Evolutionary conservation across 2,888 invertebrate species (phyloP), one percentile per base, ranked within the genome.

Genomic region (Sminthurinus aureus): DNA sequence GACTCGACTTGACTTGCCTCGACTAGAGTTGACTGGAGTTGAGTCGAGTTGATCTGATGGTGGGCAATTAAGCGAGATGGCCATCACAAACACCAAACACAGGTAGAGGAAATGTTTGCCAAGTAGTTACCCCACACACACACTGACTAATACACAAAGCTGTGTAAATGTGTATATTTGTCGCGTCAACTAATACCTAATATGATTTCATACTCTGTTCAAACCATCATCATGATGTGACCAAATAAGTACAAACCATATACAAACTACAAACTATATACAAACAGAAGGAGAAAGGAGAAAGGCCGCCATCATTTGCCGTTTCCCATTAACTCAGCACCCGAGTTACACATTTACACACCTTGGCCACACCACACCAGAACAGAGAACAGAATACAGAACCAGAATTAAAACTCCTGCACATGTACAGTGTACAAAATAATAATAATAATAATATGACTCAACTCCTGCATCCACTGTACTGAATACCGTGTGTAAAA

Each of bases 241-340:
- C 83, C 86, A 83, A 85, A 83, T 82, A 84, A 69, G 74, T 26
- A 38, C 38, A 38, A 38, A 6, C n/a, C n/a, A n/a, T n/a, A n/a
- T n/a, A n/a, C n/a, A n/a, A n/a, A n/a, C n/a, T n/a, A n/a, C n/a
- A n/a, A n/a, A n/a, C n/a, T n/a, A n/a, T n/a, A n/a, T 38, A 38
- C 38, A 38, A 38, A 38, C 38, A 38, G 38, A 73, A 22, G n/a
- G 67, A 71, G 71, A 69, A 20, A 3, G 69, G 78, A 51, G 78
- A 81, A 81, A 82, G 84, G 83, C 82, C 82, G 82, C 84, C n/a
- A n/a, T 86, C 86, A 84, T 85, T 86, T 85, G 79, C 79, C 81
- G 79, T 84, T 84, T 85, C 82, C 85, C 85, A 86, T 86, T 86
- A 86, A 85, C 82, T 85, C 69, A n/a, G n/a, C n/a, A n/a, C n/a